Conservation (phyloP, 2,113 vertebrate species). For the Clarias gariepinus region DNA sequence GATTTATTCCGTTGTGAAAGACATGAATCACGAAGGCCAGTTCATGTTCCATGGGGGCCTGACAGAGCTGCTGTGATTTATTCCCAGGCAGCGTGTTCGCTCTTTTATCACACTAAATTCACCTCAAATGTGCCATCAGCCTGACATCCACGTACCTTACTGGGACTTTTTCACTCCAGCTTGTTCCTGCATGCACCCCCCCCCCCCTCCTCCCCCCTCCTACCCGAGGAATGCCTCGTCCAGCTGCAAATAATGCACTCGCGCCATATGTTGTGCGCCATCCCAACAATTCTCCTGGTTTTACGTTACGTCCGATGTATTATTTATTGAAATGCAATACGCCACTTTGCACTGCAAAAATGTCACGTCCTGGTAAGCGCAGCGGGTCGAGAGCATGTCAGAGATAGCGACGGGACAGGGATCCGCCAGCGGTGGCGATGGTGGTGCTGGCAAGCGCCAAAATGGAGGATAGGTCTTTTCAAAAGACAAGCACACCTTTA, state of each 20-base stretch:
- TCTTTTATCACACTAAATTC: constrained; percentile 31
- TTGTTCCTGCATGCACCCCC: constrained; percentile 27
- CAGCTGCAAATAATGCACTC: constrained; percentile 17
- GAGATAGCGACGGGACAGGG: not conserved
- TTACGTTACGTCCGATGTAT: not conserved
- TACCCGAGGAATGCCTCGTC: not conserved
- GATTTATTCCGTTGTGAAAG: constrained; percentile 29
- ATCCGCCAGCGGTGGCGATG: not conserved
- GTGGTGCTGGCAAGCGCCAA: constrained; percentile 1
- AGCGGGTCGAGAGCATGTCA: not conserved
- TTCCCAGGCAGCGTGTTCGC: constrained; percentile 2
- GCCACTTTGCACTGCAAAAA: not conserved
- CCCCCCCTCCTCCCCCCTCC: not conserved
- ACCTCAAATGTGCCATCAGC: constrained; percentile 12
- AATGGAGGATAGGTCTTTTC: constrained; percentile 5
- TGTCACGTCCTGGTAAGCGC: constrained; percentile 6
- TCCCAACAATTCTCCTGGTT: not conserved
- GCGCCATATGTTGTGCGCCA: constrained; percentile 2
- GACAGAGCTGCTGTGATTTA: constrained; percentile 32
- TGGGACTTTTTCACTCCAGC: constrained; percentile 10
- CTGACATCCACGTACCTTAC: not conserved
- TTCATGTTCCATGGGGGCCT: constrained; percentile 22
- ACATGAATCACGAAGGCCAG: constrained; percentile 17
- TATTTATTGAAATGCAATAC: constrained; percentile 14
- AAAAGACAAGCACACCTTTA: constrained; percentile 22